Conservation (phyloP, 2,797 vertebrate species). For the Tapera naevia region DNA sequence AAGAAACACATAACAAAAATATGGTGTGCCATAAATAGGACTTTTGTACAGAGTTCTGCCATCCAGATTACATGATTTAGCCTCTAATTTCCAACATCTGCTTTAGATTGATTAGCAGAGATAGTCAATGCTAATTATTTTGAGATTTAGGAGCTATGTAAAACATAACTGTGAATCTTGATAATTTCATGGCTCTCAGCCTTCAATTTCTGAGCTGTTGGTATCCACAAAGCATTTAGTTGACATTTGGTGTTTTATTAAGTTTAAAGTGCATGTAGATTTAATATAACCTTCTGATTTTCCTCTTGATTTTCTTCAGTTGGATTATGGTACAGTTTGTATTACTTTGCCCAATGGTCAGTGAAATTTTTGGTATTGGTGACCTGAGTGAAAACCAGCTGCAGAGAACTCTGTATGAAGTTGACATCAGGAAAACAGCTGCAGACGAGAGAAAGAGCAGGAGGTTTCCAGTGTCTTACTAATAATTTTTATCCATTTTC, state of each 20-base stretch:
- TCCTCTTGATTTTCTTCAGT: not conserved
- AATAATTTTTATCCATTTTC: not conserved
- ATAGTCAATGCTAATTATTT: not conserved
- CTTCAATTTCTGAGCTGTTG: not conserved
- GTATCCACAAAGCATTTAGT: not conserved
- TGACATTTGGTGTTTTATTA: not conserved
- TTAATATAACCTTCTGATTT: not conserved
- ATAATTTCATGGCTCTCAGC: not conserved
- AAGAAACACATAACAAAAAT: not conserved
- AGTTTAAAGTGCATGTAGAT: not conserved
- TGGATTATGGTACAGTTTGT: not conserved
- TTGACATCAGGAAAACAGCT: not conserved
- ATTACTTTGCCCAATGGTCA: not conserved
- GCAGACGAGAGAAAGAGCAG: not conserved
- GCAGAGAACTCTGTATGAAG: not conserved
- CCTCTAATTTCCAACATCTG: slow-evolving; percentile 4
- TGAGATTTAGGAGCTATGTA: slow-evolving; percentile 15
- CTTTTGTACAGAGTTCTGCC: not conserved
- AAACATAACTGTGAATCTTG: not conserved
- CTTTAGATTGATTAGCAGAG: not conserved
- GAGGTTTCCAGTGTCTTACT: not conserved
- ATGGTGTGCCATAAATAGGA: not conserved
- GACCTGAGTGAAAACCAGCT: not conserved
- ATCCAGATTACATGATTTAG: not conserved
- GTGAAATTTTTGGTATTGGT: not conserved